Conservation (phyloP, 2,797 vertebrate species). For the Ataeniobius toweri region DNA sequence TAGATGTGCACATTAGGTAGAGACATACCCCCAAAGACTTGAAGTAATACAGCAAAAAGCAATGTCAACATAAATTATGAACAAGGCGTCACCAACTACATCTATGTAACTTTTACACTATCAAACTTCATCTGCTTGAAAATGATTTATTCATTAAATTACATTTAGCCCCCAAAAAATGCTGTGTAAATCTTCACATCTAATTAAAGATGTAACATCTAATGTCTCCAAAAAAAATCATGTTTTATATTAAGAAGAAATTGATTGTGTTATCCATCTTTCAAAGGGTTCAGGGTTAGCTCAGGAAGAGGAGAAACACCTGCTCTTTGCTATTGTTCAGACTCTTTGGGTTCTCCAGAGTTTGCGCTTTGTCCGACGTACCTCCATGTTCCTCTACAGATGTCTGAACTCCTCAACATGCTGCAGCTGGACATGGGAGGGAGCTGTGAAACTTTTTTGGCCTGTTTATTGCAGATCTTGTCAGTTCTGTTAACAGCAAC, state of each 20-base stretch:
- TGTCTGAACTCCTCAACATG: slow-evolving; percentile 44
- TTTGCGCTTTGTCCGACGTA: slow-evolving; percentile 49
- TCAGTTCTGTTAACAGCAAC: slow-evolving; percentile 63
- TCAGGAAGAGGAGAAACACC: slow-evolving; percentile 69
- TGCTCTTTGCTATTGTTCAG: slow-evolving; percentile 56
- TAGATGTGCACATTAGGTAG: too few relatives aligned
- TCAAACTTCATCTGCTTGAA: slow-evolving; percentile 6
- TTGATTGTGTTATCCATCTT: slow-evolving; percentile 43
- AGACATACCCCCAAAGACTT: neutral
- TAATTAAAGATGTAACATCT: slow-evolving; percentile 43
- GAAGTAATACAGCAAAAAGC: neutral
- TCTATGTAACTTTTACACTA: slow-evolving; percentile 25
- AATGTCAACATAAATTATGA: too few relatives aligned
- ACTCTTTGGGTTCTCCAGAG: slow-evolving; percentile 54
- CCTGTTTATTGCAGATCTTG: slow-evolving; percentile 74
- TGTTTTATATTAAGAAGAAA: slow-evolving; percentile 18
- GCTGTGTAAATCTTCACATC: slow-evolving; percentile 36
- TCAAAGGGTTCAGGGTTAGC: slow-evolving; percentile 42
- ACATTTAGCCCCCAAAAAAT: neutral
- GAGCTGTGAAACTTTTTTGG: slow-evolving; percentile 58
- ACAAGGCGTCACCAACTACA: slow-evolving; percentile 19
- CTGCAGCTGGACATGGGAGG: slow-evolving; percentile 75
- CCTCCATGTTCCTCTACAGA: slow-evolving; percentile 44
- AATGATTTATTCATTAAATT: slow-evolving; percentile 26
- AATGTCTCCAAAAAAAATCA: slow-evolving; percentile 20